phyloP scores from a whole-genome alignment of 2,113 vertebrate species.

The pig (Sus scrofa) region T2T-Sscrofa CM000826.6:149904001-149904500 shows the following conservation, averaged over 20 bases:
- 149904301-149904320: conserved; percentile 36
- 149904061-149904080: conserved; percentile 33
- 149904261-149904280: conserved; percentile 13
- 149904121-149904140: conserved; percentile 12
- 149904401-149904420: conserved; percentile 50
- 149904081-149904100: neutral
- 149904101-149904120: conserved; percentile 34
- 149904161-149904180: neutral
- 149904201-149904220: neutral
- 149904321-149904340: neutral
- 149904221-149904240: neutral
- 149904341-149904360: conserved; percentile 35
- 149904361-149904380: neutral
- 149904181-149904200: neutral
- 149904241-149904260: neutral
- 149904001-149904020: neutral
- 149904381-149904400: conserved; percentile 40
- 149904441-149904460: neutral
- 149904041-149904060: neutral
- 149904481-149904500: conserved; percentile 46
- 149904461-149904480: conserved; percentile 53
- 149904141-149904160: neutral
- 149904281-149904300: neutral
- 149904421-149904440: conserved; percentile 45
- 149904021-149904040: neutral